Evolutionary conservation across 2,113 vertebrate species (phyloP).

Genomic region (Melanerpes aurifrons): DNA sequence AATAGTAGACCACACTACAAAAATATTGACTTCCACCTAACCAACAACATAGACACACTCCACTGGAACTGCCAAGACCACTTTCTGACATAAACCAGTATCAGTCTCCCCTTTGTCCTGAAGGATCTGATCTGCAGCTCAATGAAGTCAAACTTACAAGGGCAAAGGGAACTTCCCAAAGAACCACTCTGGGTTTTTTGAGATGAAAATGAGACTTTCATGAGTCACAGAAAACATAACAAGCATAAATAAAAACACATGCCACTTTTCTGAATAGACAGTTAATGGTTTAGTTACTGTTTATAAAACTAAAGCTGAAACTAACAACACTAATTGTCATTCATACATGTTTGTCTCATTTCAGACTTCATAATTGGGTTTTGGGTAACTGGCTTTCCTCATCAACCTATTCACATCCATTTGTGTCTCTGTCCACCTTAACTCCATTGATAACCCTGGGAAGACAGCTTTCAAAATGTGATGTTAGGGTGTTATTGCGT

Average conservation of each 20-base stretch:
- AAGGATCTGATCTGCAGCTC: background rate
- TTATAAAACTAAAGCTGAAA: constrained; percentile 36
- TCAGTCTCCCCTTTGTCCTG: background rate
- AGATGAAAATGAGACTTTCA: constrained; percentile 9
- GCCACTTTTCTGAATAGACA: background rate
- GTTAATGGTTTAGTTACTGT: constrained; percentile 1
- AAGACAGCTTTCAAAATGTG: background rate
- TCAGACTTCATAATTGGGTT: background rate
- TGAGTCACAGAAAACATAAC: constrained; percentile 28
- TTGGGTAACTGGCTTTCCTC: background rate
- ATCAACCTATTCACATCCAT: background rate
- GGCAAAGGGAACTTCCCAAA: constrained; percentile 4
- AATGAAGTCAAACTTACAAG: background rate
- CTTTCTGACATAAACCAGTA: background rate
- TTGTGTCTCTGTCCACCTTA: background rate
- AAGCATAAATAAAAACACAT: constrained; percentile 45
- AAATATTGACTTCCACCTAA: background rate
- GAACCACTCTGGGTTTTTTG: background rate
- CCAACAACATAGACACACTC: background rate
- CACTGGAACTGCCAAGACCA: background rate
- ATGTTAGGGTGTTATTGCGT: background rate
- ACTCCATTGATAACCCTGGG: background rate
- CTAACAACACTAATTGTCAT: background rate
- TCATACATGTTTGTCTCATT: background rate
- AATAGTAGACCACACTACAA: background rate